Evolutionary conservation across 2,888 invertebrate genomes (phyloP), one percentile per base, ranked within the genome.

Genomic region (Halictus ligatus): DNA sequence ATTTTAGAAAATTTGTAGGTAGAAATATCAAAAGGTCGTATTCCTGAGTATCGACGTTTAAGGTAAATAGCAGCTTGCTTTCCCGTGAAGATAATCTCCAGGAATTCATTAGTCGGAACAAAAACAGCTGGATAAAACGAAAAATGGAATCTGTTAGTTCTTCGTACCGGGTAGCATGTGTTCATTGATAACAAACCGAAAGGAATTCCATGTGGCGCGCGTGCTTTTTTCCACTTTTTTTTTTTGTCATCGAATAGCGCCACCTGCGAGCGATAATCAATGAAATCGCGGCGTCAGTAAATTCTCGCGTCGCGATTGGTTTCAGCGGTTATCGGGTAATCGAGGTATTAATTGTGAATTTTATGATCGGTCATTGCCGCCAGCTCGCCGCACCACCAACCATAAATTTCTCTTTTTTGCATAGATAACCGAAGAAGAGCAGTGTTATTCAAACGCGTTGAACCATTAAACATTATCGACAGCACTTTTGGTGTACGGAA

Each of bases 281-380:
- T 82, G 48, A 50, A 69, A 64, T 64, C 13, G 46, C 60, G 15
- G 78, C 72, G 40, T 64, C 64, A 73, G 75, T 84, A 64, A 64
- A 78, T 64, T 71, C 15, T 25, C 35, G 5, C n/a, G 18, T 35
- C 29, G 21, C 4, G 35, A 77, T 67, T 73, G 58, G 29, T 29
- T 46, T 29, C 43, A 1, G n/a, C 15, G 58, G 35, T 75, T 64
- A 69, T 18, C 25, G 60, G 48, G 15, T 43, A 15, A 50, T 2
- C 2, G 18, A 12, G 50, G 40, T 13, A 73, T 83, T 79, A 79
- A 80, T 83, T 60, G 40, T 2, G 29, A 73, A 74, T 72, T 83
- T 73, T 75, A 83, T 48, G 46, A 58, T 25, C n/a, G 29, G 29
- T 25, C 75, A 43, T 72, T 35, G n/a, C 18, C 21, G 35, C n/a